phyloP scores from a whole-genome alignment of 1,140 invertebrate species.

The Thalassaphorura encarpata region DNA sequence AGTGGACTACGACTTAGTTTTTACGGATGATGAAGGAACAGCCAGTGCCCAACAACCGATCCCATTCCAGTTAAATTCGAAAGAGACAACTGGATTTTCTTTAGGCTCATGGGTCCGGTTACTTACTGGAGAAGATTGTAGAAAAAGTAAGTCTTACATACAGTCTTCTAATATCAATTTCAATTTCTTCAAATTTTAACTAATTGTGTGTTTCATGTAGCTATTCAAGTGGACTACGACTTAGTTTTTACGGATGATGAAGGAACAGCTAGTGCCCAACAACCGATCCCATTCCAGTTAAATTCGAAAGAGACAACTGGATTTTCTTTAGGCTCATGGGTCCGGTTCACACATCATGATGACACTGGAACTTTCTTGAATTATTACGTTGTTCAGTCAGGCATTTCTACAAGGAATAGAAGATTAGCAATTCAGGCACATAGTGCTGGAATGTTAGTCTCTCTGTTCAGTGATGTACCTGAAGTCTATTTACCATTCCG shows the following conservation, averaged over 20 bases:
- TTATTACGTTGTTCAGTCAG: conserved; percentile 71
- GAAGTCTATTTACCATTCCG: conserved; percentile 83
- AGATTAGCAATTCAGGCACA: conserved; percentile 76
- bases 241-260: conserved; percentile 83
- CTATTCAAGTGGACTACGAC: conserved; percentile 91
- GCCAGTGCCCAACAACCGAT: conserved; percentile 81
- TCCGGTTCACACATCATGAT: conserved; percentile 81
- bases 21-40: conserved; percentile 69
- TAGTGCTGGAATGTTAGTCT: conserved; percentile 77
- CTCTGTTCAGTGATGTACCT: conserved; percentile 73
- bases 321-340: conserved; percentile 88
- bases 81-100: conserved; percentile 50
- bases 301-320: conserved; percentile 34
- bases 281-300: conserved; percentile 71
- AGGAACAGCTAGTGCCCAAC: conserved; percentile 68
- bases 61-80: conserved; percentile 54
- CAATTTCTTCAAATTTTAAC: conserved; percentile 1
- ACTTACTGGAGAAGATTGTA: conserved; percentile 89
- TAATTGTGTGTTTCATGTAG: conserved; percentile 43
- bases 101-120: conserved; percentile 95
- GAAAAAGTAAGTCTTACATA: conserved; percentile 60
- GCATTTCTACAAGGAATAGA: conserved; percentile 50
- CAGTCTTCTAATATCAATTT: conserved; percentile 5
- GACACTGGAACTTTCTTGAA: conserved; percentile 89
- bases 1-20: conserved; percentile 91